Evolutionary conservation across 2,888 invertebrate genomes (phyloP), one percentile per base, ranked within the genome.

Genomic region (Cheilosia vernalis): DNA sequence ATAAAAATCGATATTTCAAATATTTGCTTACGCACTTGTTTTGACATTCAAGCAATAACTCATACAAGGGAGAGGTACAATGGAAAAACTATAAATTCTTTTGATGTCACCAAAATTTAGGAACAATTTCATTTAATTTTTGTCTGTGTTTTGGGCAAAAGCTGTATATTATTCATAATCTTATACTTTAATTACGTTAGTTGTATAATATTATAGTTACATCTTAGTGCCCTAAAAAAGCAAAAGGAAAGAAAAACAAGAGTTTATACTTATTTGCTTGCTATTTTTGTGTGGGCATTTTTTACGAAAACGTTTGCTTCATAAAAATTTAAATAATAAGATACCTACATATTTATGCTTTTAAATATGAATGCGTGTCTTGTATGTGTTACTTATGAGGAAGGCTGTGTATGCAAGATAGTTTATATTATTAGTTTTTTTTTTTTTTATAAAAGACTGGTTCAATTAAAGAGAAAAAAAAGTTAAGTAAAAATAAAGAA

Each of bases 401-500:
- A 77, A 58, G 81, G 76, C 76, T 81, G 81, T 81, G 81, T 76
- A 81, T 85, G 85, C 76, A 64, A 70, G 56, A 64, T 70, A 66
- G 53, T 76, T 47, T 9, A 60, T 51, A 63, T 58, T 33, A 70
- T 55, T 42, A 27, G 7, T 47, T 53, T 3, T 63, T 47, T 53
- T 3, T 63, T 27, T 42, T n/a, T 70, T 44, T 21, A 55, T 60
- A 69, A 21, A 9, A 30, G 15, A 72, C 42, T 21, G 4, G 37
- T 56, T 47, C 10, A 47, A 21, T 49, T 49, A 37, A 30, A 30
- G 30, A 30, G 30, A 49, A 17, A 58, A 47, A 37, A 10, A 13
- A n/a, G 10, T 10, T 40, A 49, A 37, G 13, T 2, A 21, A 49
- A 24, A 21, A 2, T 58, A 17, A 49, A 30, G 56, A 66, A 40